Percentiles rank a stretch among this genome's conserved stretches.
Evolutionary conservation across 30 jellyfish, hydroid and myxozoan species (phyloP).

Genomic region (Phacellophora camtschatica): DNA sequence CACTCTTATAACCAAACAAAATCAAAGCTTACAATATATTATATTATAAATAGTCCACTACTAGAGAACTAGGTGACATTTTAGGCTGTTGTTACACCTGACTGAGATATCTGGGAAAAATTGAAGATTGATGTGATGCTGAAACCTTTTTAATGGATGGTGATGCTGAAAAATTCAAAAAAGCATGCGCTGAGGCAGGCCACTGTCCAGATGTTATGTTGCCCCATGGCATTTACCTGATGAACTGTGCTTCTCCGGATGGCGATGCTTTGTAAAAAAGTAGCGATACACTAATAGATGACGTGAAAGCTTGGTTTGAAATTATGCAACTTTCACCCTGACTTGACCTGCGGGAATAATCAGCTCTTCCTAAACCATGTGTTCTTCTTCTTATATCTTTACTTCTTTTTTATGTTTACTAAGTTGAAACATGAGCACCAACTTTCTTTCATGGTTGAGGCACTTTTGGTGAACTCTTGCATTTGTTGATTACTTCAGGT

Average conservation of each 20-base stretch:
- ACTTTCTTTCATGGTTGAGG: background rate
- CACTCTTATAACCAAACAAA: no score
- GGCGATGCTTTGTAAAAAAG: slow-evolving; percentile 29
- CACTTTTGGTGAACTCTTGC: background rate
- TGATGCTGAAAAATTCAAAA: slow-evolving; percentile 33
- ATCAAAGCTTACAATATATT: no score
- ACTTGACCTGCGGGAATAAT: slow-evolving; percentile 48
- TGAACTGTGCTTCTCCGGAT: slow-evolving; percentile 59
- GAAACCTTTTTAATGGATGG: slow-evolving; percentile 46
- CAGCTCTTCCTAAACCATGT: no score
- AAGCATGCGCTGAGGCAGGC: slow-evolving; percentile 23
- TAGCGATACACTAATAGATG: slow-evolving; percentile 42
- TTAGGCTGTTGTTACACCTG: no score
- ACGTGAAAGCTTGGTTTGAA: slow-evolving; percentile 43
- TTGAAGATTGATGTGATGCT: no score
- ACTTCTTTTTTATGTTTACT: no score
- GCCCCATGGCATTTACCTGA: slow-evolving; percentile 50
- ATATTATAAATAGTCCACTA: no score
- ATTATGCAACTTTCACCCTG: slow-evolving; percentile 58
- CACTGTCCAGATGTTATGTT: slow-evolving; percentile 21
- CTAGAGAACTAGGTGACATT: no score
- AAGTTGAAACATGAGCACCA: slow-evolving; percentile 49
- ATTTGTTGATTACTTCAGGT: background rate
- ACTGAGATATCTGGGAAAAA: no score
- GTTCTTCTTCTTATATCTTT: no score